phyloP scores from a whole-genome alignment of 2,888 invertebrate genomes.

The Temnothorax ravouxi region DNA sequence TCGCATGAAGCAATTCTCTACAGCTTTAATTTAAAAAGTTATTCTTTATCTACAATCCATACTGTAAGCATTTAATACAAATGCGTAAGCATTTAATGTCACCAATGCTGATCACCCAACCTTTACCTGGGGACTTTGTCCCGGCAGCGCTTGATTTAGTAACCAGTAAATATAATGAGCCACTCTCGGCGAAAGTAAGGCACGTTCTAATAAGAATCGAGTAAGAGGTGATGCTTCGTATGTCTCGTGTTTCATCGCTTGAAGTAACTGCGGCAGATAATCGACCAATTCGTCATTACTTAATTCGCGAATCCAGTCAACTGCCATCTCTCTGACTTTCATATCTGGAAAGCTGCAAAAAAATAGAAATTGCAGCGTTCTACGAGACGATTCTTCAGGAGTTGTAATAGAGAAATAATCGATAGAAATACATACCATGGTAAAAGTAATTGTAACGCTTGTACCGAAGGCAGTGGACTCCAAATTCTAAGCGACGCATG shows the following conservation, averaged over 20 bases:
- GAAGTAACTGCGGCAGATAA: slow-evolving; percentile 97
- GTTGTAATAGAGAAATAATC: not conserved
- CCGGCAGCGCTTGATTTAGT: slow-evolving; percentile 93
- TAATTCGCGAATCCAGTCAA: slow-evolving; percentile 93
- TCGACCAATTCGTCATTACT: slow-evolving; percentile 96
- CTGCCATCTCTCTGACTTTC: slow-evolving; percentile 94
- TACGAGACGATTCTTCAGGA: slow-evolving; percentile 1
- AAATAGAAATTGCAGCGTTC: slow-evolving; percentile 40
- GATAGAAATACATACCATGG: slow-evolving; percentile 91
- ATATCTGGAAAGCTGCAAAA: slow-evolving; percentile 95
- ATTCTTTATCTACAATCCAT: slow-evolving; percentile 1
- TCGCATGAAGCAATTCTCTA: slow-evolving; percentile 2
- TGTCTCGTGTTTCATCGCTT: slow-evolving; percentile 96
- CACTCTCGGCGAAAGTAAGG: slow-evolving; percentile 95
- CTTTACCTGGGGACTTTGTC: slow-evolving; percentile 92
- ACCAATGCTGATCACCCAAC: slow-evolving; percentile 46
- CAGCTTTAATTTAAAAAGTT: not conserved
- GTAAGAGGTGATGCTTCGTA: slow-evolving; percentile 96
- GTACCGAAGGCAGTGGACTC: slow-evolving; percentile 94
- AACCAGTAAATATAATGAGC: slow-evolving; percentile 99
- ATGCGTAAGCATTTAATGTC: slow-evolving; percentile 16
- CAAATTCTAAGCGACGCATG: slow-evolving; percentile 96
- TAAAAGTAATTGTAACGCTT: slow-evolving; percentile 96
- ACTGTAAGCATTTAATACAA: not conserved
- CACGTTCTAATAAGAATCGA: slow-evolving; percentile 92